Base-by-base conservation (phyloP, 2,113 vertebrate species). In the Arvicanthis niloticus region DNA sequence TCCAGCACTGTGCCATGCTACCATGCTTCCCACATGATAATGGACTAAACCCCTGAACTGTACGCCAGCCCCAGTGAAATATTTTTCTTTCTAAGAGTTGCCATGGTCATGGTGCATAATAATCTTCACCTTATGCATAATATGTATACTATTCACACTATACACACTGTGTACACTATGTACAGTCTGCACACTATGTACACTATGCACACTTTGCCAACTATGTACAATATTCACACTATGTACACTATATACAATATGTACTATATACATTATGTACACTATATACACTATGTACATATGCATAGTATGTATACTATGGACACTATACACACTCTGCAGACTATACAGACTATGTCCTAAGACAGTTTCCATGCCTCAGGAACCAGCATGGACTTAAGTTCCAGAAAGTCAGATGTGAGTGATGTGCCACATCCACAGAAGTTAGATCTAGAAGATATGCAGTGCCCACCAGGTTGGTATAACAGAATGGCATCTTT, bases 341-440 rank as follows among this genome's bases (percentile, higher is more conserved):
- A 67, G 10, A 67, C 26, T 67, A 67, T 67, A 2, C 31, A 67
- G 9, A 67, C 9, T 67, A 67, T 34, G 65, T n/a, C 80, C n/a
- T 42, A 84, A 60, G 34, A 81, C 53, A 40, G 21, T 82, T 60
- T 19, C 40, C 26, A 84, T 19, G 58, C 65, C 45, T 15, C 1
- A 11, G 51, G 78, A 80, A 31, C 53, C 48, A 78, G 58, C n/a
- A 48, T 9, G 29, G 45, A 80, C n/a, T 58, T 1, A 7, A 19
- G 31, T 60, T 78, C 34, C 4, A 34, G 29, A 7, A 26, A 84
- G 68, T 12, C 21, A n/a, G 21, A 7, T 6, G 11, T 8, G 67
- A 29, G 40, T 26, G 12, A 1, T 29, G 0, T 5, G 13, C 31
- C 75, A 4, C 24, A 4, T 7, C 9, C 67, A 16, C 7, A 17